phyloP scores from a whole-genome alignment of 1,140 invertebrate species.

The Spodoptera litura region DNA sequence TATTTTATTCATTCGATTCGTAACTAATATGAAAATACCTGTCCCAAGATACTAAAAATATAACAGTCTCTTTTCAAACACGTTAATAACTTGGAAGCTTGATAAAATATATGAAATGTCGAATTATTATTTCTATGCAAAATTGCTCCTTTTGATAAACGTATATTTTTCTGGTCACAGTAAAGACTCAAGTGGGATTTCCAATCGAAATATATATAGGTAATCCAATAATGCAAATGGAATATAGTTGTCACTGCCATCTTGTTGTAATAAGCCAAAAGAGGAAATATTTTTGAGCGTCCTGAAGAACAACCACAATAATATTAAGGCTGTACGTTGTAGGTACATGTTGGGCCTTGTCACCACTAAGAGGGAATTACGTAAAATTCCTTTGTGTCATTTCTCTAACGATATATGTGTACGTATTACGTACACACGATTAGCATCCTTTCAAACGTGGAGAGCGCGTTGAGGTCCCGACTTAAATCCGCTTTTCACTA shows the following conservation, averaged over 20 bases:
- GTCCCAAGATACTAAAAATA: slow-evolving; percentile 3
- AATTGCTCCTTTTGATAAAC: not conserved
- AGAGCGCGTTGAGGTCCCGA: not conserved
- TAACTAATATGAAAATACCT: slow-evolving; percentile 4
- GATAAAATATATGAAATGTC: not conserved
- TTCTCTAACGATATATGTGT: slow-evolving; percentile 23
- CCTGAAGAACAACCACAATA: slow-evolving; percentile 10
- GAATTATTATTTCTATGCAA: not conserved
- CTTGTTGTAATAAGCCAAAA: slow-evolving; percentile 12
- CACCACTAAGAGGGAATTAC: slow-evolving; percentile 41
- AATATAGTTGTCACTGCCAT: slow-evolving; percentile 30
- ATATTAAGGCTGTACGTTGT: slow-evolving; percentile 20
- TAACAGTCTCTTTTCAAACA: not conserved
- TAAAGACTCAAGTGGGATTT: slow-evolving; percentile 7
- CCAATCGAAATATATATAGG: slow-evolving; percentile 1
- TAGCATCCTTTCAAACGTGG: slow-evolving; percentile 26
- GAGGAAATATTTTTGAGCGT: slow-evolving; percentile 12
- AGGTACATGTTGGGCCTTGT: slow-evolving; percentile 23
- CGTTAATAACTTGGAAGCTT: slow-evolving; percentile 4
- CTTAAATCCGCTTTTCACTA: slow-evolving; percentile 27
- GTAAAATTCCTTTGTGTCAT: slow-evolving; percentile 41
- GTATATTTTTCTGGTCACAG: not conserved
- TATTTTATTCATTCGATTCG: not conserved
- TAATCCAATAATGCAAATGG: slow-evolving; percentile 32
- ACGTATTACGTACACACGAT: slow-evolving; percentile 8